These are phyloP conservation scores for Antennarius striatus DNA, from an alignment of 2,113 vertebrate genomes.

Conservation along the genomic window DNA sequence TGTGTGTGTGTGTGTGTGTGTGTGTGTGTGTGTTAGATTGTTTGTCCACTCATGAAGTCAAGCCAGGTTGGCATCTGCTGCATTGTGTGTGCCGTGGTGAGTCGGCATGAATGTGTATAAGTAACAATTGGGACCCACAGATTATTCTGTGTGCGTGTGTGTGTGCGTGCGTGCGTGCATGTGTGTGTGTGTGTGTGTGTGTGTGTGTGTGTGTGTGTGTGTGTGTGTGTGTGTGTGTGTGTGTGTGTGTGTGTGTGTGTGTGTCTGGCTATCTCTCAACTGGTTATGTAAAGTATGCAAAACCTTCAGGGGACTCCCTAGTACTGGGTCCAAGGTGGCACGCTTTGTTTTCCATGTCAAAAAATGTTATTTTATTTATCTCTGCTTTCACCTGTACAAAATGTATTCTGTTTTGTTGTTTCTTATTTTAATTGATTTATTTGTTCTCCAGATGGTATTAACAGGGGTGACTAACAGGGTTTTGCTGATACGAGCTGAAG, in stretches of 20 bases:
- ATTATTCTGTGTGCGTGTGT: slow-evolving; percentile 24
- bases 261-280: slow-evolving; percentile 51
- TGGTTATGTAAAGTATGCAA: slow-evolving; percentile 56
- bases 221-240: slow-evolving; percentile 9
- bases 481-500: slow-evolving; percentile 36
- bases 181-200: neutral
- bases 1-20: slow-evolving; percentile 21
- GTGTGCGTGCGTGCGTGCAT: too few relatives aligned
- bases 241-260: slow-evolving; percentile 18
- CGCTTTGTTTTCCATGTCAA: slow-evolving; percentile 27
- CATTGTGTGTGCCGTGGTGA: slow-evolving; percentile 42
- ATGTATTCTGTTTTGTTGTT: slow-evolving; percentile 5
- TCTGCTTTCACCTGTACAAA: slow-evolving; percentile 25
- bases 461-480: slow-evolving; percentile 49
- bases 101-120: slow-evolving; percentile 42
- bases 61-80: slow-evolving; percentile 64
- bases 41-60: slow-evolving; percentile 58
- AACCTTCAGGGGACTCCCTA: slow-evolving; percentile 56
- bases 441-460: slow-evolving; percentile 43
- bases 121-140: slow-evolving; percentile 37
- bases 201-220: slow-evolving; percentile 14
- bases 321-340: slow-evolving; percentile 59
- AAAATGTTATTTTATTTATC: slow-evolving; percentile 37
- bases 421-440: slow-evolving; percentile 56
- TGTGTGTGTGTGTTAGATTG: slow-evolving; percentile 47